phyloP scores from a whole-genome alignment of 2,113 vertebrate species.

The Pampusana beccarii region DNA sequence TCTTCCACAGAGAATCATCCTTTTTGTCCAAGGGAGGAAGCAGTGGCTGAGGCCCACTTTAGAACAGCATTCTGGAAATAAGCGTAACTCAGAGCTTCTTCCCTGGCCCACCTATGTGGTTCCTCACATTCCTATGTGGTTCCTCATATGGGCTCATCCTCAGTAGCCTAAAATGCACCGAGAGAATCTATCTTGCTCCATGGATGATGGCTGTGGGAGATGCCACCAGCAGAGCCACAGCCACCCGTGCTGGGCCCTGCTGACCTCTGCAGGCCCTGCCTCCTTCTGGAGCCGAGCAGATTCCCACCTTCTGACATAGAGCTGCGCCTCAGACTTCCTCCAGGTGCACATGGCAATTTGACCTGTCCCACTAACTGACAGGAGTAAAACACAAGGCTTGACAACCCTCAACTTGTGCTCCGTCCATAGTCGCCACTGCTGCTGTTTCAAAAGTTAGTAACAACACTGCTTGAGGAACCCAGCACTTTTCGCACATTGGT shows the following conservation, averaged over 20 bases:
- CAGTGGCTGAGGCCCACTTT: neutral
- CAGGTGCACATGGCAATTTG: neutral
- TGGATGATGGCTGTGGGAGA: rapidly evolving
- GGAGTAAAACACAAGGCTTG: neutral
- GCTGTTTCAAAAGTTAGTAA: neutral
- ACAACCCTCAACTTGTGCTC: neutral
- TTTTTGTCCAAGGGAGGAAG: neutral
- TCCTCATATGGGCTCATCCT: too few relatives aligned
- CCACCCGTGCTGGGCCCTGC: neutral
- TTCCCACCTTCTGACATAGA: neutral
- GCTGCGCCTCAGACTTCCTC: neutral
- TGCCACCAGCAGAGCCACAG: neutral
- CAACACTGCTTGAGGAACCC: neutral
- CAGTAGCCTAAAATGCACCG: neutral
- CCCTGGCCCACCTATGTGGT: too few relatives aligned
- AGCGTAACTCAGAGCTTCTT: neutral
- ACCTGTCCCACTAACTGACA: neutral
- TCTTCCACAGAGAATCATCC: neutral
- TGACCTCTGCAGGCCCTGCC: neutral
- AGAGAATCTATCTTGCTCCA: neutral
- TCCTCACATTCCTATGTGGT: neutral
- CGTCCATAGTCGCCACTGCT: neutral
- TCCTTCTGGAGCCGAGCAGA: neutral
- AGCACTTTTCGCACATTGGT: rapidly evolving
- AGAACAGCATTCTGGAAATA: neutral